Evolutionary conservation across 2,113 vertebrate species (phyloP), one percentile per base, ranked within the genome.

Genomic region (Crotalus viridis): DNA sequence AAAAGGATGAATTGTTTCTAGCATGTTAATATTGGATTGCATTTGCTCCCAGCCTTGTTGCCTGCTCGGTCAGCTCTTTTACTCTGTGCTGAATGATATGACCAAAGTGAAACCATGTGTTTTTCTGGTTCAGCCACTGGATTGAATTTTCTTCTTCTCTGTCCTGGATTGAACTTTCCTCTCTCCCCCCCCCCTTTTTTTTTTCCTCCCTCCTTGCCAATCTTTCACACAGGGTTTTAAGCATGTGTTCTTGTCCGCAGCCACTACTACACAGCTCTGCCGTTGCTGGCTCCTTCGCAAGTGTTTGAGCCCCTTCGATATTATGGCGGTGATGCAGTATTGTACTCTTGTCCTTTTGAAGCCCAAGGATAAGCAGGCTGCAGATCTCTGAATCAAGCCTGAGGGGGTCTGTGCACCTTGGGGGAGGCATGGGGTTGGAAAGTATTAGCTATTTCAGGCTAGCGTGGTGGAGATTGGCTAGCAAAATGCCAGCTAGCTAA

Each of bases 401-500:
- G 85, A 15, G 48, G 93, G 93, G 93, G 59, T 88, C 93, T 85
- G 0, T n/a, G 48, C 93, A 93, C 93, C 93, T 52, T 81, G 9
- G 19, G 46, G 0, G 28, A 0, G 0, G 96, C 95, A 46, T 17
- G 24, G 59, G 91, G 91, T 88, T 85, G 94, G 96, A 13, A 19
- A 85, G 85, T 93, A 94, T 94, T 95, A 92, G 89, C 93, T 96
- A 92, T 95, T 95, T 95, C 94, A 94, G 95, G 87, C 94, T 96
- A 95, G 94, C 95, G 93, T 94, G 51, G 46, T 97, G 96, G 96
- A 59, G 94, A 91, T 87, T 52, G 95, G 93, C 94, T 95, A 94
- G 91, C 93, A 94, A 96, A 92, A 96, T 96, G 96, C 95, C 17
- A 81, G 95, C 96, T 96, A 94, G 74, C 93, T 95, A 97, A 43